Evolutionary conservation across 1,140 invertebrate species (phyloP).

Genomic region (Steinernema khuongi): DNA sequence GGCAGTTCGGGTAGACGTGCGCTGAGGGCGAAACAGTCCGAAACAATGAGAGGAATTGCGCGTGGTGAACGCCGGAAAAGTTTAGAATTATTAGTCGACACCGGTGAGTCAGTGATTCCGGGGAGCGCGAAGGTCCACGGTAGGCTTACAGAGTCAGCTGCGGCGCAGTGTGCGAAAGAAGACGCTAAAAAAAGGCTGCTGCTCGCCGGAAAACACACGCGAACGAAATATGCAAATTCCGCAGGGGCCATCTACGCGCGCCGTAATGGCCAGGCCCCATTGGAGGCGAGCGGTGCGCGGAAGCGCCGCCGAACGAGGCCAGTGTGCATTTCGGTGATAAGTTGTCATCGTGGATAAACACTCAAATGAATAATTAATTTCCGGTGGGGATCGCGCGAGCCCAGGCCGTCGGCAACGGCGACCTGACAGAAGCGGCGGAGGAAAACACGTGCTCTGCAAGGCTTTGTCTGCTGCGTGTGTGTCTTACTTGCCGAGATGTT

Average conservation of each 20-base stretch:
- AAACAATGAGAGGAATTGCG: slow-evolving; percentile 1
- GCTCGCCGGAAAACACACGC: neutral
- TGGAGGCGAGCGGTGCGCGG: neutral
- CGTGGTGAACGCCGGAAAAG: neutral
- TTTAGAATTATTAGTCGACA: slow-evolving; percentile 1
- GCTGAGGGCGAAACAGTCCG: neutral
- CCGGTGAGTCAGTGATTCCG: neutral
- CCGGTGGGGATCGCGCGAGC: neutral
- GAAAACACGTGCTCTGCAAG: neutral
- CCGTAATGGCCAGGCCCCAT: neutral
- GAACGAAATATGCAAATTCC: neutral
- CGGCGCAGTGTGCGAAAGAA: neutral
- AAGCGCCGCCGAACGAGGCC: neutral
- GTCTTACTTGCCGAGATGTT: neutral
- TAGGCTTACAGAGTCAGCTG: too few species aligned
- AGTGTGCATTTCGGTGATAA: slow-evolving; percentile 8
- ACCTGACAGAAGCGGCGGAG: neutral
- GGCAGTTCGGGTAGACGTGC: neutral
- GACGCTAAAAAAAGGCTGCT: neutral
- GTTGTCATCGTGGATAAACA: slow-evolving; percentile 12
- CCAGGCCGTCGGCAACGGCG: neutral
- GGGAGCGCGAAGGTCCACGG: too few species aligned
- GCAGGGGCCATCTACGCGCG: neutral
- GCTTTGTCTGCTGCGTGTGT: neutral
- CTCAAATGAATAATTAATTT: slow-evolving; percentile 15